Percentiles rank a stretch among this genome's conserved stretches.
phyloP scores from a whole-genome alignment of 2,888 invertebrate species.

The Nomada lathburiana region DNA sequence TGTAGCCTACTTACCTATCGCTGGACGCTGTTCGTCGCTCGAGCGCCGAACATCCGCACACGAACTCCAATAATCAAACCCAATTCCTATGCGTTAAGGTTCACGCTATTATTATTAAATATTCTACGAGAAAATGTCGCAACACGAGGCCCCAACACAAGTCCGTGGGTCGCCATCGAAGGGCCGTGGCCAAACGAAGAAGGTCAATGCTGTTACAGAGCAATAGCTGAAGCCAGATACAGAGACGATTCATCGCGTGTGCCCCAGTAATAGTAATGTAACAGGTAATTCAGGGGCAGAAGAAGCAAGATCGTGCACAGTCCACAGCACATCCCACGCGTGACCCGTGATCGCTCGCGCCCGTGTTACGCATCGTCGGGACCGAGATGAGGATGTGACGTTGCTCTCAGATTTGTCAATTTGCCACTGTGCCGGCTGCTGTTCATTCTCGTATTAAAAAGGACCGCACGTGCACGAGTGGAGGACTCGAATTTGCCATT shows the following conservation, averaged over 20 bases:
- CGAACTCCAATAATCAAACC: too few relatives aligned
- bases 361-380: constrained; percentile 6
- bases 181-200: constrained; percentile 73
- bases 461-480: constrained; percentile 20
- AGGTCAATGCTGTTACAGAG: constrained; percentile 73
- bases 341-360: constrained; percentile 12
- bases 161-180: background rate
- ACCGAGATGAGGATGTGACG: constrained; percentile 79
- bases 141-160: too few relatives aligned
- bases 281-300: constrained; percentile 60
- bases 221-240: background rate
- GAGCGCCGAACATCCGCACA: too few relatives aligned
- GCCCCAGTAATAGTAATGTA: background rate
- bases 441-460: constrained; percentile 46
- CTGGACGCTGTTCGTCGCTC: too few relatives aligned
- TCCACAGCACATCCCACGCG: constrained; percentile 47
- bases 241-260: constrained; percentile 23
- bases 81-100: too few relatives aligned
- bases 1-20: too few relatives aligned
- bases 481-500: constrained; percentile 22
- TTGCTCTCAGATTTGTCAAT: constrained; percentile 76
- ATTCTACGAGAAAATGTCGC: too few relatives aligned
- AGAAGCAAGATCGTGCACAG: constrained; percentile 7
- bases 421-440: constrained; percentile 74
- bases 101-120: too few relatives aligned